phyloP scores from a whole-genome alignment of 2,888 invertebrate species.

The Mellilla xanthometata region DNA sequence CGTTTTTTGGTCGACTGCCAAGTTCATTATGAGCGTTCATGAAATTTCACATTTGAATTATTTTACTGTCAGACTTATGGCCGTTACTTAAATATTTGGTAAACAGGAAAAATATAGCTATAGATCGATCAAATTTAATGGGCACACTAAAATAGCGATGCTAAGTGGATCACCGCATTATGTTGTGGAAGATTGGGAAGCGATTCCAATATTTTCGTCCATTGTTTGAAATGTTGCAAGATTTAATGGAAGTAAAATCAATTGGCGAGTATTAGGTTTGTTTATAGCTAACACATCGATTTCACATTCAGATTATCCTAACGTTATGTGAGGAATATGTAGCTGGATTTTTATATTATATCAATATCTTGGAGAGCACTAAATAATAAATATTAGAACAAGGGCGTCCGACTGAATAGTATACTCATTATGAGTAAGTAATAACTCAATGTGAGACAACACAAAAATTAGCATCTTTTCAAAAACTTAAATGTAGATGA shows the following conservation, averaged over 20 bases:
- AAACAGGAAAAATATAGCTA: conserved; percentile 81
- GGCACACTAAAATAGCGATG: conserved; percentile 67
- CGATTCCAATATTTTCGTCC: conserved; percentile 42
- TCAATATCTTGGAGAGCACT: too few species aligned
- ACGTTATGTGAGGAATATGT: neutral
- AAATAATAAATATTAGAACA: too few species aligned
- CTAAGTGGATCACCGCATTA: conserved; percentile 70
- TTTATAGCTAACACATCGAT: conserved; percentile 26
- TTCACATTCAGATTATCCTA: conserved; percentile 9
- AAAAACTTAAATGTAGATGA: too few species aligned
- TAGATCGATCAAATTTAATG: conserved; percentile 81
- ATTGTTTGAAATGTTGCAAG: conserved; percentile 47
- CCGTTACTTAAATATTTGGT: conserved; percentile 83
- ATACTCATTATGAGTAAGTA: too few species aligned
- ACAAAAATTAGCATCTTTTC: too few species aligned
- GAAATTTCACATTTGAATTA: conserved; percentile 83
- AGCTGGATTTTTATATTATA: neutral
- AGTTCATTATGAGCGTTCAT: conserved; percentile 83
- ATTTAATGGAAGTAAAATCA: conserved; percentile 39
- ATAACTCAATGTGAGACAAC: too few species aligned
- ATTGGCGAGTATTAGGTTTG: conserved; percentile 25
- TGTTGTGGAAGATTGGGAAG: conserved; percentile 43
- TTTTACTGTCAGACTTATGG: conserved; percentile 83
- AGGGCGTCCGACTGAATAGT: too few species aligned
- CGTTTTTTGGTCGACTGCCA: conserved; percentile 81